Conservation (phyloP, 2,888 invertebrate species). For the Lomographa bimaculata region DNA sequence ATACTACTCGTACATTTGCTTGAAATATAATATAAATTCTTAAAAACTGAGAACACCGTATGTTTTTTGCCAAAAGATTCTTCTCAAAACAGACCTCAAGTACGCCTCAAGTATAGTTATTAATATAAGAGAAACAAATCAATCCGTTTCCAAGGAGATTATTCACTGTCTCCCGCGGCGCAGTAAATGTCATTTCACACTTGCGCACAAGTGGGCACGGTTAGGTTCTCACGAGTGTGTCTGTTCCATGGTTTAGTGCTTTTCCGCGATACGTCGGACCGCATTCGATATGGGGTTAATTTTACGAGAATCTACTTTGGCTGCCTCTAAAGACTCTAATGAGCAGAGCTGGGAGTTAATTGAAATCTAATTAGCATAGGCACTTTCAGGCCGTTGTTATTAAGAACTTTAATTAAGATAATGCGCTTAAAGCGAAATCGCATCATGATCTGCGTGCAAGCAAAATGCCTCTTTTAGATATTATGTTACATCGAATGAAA, state of each 20-base stretch:
- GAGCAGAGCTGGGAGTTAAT: constrained; percentile 39
- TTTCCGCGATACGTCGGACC: constrained; percentile 51
- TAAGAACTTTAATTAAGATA: too few species aligned
- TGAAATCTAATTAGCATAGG: constrained; percentile 22
- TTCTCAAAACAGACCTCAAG: too few species aligned
- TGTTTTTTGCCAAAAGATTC: too few species aligned
- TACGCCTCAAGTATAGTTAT: neutral
- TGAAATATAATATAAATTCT: too few species aligned
- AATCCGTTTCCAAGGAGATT: constrained; percentile 17
- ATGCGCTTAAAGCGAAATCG: too few species aligned
- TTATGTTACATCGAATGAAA: too few species aligned
- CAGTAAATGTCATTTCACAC: constrained; percentile 66
- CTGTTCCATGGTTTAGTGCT: constrained; percentile 36
- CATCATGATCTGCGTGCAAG: too few species aligned
- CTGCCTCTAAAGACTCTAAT: constrained; percentile 53
- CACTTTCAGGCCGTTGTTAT: constrained; percentile 2
- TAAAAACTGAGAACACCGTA: too few species aligned
- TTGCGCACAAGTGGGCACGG: constrained; percentile 33
- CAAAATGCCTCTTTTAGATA: too few species aligned
- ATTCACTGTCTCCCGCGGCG: constrained; percentile 24
- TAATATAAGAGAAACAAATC: constrained; percentile 3
- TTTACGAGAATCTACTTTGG: constrained; percentile 50
- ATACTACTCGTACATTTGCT: too few species aligned
- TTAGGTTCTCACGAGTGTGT: constrained; percentile 51
- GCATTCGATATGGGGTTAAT: constrained; percentile 50